phyloP scores from a whole-genome alignment of 2,113 vertebrate genomes.

The Gadus chalcogrammus region DNA sequence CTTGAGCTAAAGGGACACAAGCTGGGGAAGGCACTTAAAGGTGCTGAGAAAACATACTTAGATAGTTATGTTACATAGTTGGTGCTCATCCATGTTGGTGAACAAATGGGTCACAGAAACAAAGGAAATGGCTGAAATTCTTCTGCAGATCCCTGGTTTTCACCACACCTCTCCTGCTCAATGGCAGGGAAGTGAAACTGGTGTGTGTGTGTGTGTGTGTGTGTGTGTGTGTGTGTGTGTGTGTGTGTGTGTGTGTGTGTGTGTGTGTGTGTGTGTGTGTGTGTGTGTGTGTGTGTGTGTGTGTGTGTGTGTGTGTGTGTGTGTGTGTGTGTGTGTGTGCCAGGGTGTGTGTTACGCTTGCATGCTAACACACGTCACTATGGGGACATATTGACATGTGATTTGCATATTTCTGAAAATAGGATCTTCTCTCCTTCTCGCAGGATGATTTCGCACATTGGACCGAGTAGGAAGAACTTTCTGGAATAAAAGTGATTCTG shows the following conservation, averaged over 20 bases:
- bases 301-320: not conserved
- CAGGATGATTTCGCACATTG: not conserved
- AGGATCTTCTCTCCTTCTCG: not conserved
- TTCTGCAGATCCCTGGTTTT: too few relatives aligned
- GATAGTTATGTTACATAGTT: too few relatives aligned
- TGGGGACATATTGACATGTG: not conserved
- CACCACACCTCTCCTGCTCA: not conserved
- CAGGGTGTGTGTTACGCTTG: not conserved
- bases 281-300: not conserved
- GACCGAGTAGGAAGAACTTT: not conserved
- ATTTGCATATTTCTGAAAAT: not conserved
- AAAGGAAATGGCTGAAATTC: too few relatives aligned
- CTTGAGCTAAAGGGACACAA: too few relatives aligned
- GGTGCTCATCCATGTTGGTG: too few relatives aligned
- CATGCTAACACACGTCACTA: not conserved
- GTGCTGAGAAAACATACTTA: too few relatives aligned
- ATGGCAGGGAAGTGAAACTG: constrained; percentile 56
- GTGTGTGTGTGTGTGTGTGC: constrained; percentile 13
- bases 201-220: too few relatives aligned
- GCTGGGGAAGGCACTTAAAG: too few relatives aligned
- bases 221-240: not conserved
- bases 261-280: not conserved
- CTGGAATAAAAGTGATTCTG: not conserved
- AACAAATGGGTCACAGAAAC: too few relatives aligned
- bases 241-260: not conserved